Conservation (phyloP, 2,888 invertebrate genomes). For the Phasia obesa region DNA sequence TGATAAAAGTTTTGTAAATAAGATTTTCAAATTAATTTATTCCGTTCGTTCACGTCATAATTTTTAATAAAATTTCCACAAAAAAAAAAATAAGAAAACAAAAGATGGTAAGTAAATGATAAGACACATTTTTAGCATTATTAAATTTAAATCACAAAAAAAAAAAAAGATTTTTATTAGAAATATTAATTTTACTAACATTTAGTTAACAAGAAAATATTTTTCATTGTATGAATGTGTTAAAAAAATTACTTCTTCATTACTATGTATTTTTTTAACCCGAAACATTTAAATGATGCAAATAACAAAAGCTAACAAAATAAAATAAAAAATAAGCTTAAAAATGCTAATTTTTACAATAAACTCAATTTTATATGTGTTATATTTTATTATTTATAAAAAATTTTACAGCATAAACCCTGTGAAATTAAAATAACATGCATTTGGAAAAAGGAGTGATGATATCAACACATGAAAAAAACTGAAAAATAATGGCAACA, state of each 20-base stretch:
- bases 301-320: no score
- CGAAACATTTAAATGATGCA: constrained; percentile 17
- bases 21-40: neutral
- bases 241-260: constrained; percentile 56
- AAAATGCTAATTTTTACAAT: neutral
- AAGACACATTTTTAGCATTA: constrained; percentile 6
- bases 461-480: no score
- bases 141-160: neutral
- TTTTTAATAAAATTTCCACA: neutral
- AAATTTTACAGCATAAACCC: no score
- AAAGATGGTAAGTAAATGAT: constrained; percentile 34
- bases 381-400: no score
- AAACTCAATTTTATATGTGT: neutral
- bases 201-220: constrained; percentile 54
- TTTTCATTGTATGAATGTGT: constrained; percentile 48
- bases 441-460: no score
- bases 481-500: no score
- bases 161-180: neutral
- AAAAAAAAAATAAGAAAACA: constrained; percentile 5
- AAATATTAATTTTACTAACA: constrained; percentile 5
- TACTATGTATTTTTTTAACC: constrained; percentile 47
- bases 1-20: constrained; percentile 43
- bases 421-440: no score
- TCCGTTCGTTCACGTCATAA: neutral
- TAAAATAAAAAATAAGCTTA: constrained; percentile 39